Evolutionary conservation across 1,140 invertebrate genomes (phyloP).

Genomic region (Anastatus disparis): DNA sequence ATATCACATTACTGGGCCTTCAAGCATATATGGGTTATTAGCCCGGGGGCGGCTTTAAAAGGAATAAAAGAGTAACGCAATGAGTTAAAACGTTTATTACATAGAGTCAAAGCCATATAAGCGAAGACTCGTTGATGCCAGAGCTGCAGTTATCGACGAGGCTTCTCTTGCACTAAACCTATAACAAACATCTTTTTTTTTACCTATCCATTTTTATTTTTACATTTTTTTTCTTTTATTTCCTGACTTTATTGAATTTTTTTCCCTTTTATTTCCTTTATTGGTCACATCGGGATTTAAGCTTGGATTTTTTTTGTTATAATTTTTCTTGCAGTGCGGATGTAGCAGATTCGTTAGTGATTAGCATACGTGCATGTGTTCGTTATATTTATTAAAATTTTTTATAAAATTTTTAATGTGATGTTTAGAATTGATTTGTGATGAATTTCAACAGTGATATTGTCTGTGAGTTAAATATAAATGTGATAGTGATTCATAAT

Average conservation of each 20-base stretch:
- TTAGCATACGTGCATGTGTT: no score
- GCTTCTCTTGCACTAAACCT: constrained; percentile 64
- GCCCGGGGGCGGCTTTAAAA: constrained; percentile 40
- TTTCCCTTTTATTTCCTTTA: constrained; percentile 20
- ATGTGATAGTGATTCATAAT: no score
- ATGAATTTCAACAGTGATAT: no score
- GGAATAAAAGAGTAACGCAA: constrained; percentile 3
- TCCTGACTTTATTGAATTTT: constrained; percentile 22
- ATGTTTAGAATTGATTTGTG: no score
- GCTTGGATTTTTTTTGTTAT: no score
- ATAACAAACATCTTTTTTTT: no score
- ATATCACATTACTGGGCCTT: constrained; percentile 67
- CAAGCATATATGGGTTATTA: constrained; percentile 66
- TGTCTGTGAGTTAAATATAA: no score
- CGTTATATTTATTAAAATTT: no score
- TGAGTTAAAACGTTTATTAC: neutral
- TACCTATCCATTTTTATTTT: no score
- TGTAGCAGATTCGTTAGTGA: neutral
- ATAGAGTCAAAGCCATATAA: constrained; percentile 58
- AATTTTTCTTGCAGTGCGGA: neutral
- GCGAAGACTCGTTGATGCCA: constrained; percentile 62
- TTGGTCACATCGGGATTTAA: neutral
- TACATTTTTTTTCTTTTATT: no score
- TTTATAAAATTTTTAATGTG: no score
- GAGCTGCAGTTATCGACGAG: constrained; percentile 61